Evolutionary conservation across 2,797 vertebrate species (phyloP).

Genomic region (Phoebastria nigripes): DNA sequence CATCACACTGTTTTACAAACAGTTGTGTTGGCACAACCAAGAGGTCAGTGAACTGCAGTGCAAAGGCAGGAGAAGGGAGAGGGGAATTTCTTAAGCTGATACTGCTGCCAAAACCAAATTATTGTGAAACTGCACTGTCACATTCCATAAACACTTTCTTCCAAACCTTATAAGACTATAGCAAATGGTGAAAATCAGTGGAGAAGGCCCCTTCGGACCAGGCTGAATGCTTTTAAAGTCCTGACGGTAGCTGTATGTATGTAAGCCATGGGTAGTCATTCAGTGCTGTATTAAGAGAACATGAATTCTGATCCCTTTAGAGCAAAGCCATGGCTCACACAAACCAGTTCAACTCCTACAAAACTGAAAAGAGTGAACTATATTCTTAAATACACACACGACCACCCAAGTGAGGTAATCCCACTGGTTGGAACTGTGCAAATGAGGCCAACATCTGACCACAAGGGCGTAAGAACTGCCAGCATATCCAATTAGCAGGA

Average conservation of each 20-base stretch:
- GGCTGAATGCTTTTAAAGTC: background rate
- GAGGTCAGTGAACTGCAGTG: background rate
- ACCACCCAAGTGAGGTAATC: constrained; percentile 34
- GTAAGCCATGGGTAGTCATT: background rate
- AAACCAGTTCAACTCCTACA: background rate
- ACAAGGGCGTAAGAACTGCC: background rate
- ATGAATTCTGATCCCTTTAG: background rate
- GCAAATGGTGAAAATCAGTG: background rate
- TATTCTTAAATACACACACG: background rate
- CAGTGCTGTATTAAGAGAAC: background rate
- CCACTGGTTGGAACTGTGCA: background rate
- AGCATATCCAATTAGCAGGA: constrained; percentile 51
- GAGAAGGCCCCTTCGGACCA: background rate
- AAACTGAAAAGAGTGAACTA: background rate
- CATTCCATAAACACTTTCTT: background rate
- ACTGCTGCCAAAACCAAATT: constrained; percentile 20
- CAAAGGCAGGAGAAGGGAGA: background rate
- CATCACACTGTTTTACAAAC: constrained; percentile 11
- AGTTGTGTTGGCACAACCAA: background rate
- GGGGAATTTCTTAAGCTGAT: constrained; percentile 16
- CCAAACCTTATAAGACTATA: background rate
- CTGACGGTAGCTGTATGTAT: background rate
- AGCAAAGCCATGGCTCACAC: background rate
- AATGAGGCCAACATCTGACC: constrained; percentile 32
- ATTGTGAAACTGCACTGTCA: constrained; percentile 3